phyloP scores from a whole-genome alignment of 64 coral and sea anemone genomes.

The Pachyseris speciosa region DNA sequence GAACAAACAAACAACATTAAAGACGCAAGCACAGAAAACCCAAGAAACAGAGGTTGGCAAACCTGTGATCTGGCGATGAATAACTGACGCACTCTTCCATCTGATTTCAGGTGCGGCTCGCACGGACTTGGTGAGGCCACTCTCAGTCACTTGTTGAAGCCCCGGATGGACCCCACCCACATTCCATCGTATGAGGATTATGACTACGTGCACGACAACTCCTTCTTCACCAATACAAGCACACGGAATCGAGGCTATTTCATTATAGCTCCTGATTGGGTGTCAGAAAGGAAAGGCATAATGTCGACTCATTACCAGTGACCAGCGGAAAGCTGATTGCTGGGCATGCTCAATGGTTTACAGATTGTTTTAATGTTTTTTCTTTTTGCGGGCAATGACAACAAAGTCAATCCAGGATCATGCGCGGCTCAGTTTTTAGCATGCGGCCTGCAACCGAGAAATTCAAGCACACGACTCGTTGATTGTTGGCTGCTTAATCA shows the following conservation, averaged over 20 bases:
- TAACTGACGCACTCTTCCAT: neutral
- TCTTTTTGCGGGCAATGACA: neutral
- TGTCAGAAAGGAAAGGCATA: constrained; percentile 89
- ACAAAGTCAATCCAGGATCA: neutral
- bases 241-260: constrained; percentile 85
- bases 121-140: constrained; percentile 72
- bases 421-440: neutral
- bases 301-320: constrained; percentile 58
- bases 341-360: neutral
- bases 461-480: neutral
- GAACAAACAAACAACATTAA: too few species aligned
- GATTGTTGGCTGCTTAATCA: too few species aligned
- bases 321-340: neutral
- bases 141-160: constrained; percentile 67
- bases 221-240: constrained; percentile 85
- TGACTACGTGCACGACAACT: constrained; percentile 85
- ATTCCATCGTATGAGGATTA: constrained; percentile 52
- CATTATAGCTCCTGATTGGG: constrained; percentile 93
- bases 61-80: too few species aligned
- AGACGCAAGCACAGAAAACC: too few species aligned
- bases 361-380: neutral
- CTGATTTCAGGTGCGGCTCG: constrained; percentile 1
- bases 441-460: too few species aligned
- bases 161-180: constrained; percentile 70
- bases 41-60: too few species aligned